These are phyloP conservation scores for Trichomalopsis sarcophagae DNA, from an alignment of 1,140 invertebrate genomes.

Conservation along the genomic window DNA sequence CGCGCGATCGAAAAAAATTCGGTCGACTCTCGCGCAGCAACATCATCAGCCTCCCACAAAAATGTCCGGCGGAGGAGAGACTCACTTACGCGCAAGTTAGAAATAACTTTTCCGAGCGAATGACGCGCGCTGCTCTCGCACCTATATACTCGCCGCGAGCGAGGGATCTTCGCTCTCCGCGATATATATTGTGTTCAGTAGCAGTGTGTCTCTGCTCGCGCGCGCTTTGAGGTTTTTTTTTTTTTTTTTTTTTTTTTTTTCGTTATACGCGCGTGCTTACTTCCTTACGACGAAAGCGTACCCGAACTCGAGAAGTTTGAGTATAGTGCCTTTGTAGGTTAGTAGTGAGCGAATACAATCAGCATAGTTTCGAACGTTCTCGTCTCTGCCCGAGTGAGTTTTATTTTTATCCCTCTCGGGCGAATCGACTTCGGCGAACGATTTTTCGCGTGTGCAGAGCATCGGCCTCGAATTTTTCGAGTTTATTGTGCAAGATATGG, in stretches of 20 bases:
- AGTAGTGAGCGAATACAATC: background rate
- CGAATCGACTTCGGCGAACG: background rate
- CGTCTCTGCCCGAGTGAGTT: background rate
- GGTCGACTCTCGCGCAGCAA: background rate
- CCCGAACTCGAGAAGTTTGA: too few relatives aligned
- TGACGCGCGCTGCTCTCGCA: slow-evolving; percentile 14
- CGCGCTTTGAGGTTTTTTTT: background rate
- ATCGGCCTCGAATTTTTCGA: background rate
- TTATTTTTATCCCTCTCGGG: background rate
- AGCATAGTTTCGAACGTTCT: background rate
- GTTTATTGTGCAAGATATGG: background rate
- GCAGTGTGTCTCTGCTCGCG: background rate
- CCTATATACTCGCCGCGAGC: background rate
- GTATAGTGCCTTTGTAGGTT: background rate
- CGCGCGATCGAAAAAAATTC: background rate
- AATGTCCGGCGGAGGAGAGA: slow-evolving; percentile 1
- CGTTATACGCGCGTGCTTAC: background rate
- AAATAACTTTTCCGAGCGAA: slow-evolving; percentile 61
- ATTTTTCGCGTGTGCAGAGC: background rate
- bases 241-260: background rate
- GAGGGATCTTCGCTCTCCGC: background rate
- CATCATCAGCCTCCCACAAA: slow-evolving; percentile 1
- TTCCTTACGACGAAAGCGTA: background rate
- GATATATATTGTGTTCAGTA: background rate
- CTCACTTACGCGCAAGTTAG: slow-evolving; percentile 59